Evolutionary conservation across 2,888 invertebrate species (phyloP), one percentile per base, ranked within the genome.

Genomic region (Drosophila macrothrix): DNA sequence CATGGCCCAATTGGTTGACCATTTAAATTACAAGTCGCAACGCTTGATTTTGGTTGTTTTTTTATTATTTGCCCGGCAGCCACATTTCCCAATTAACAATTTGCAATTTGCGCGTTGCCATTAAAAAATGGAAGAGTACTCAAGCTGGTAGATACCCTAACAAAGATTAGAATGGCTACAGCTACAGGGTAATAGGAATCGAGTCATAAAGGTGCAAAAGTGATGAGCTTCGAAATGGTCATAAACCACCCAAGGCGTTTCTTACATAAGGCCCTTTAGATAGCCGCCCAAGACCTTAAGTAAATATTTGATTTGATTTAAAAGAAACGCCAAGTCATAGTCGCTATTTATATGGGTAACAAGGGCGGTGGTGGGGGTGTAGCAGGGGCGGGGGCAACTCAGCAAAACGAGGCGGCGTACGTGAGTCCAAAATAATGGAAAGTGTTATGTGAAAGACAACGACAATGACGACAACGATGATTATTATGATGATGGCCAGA

Each of bases 261-360:
- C 76, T 89, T 85, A 86, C 70, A 86, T 85, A 85, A 85, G 73
- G 65, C 83, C 80, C 76, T 80, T 76, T 63, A 70, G 62, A 62
- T 63, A 60, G 60, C 53, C 72, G 77, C 71, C 79, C 73, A 72
- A 72, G 68, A 78, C 75, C 56, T 70, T 33, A 67, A 76, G 68
- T 62, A 85, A 85, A 85, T 85, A 85, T 85, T 85, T 85, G 89
- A 87, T 84, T 85, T 86, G 78, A 87, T 89, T 89, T 89, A 81
- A 87, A 71, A 77, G 74, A 86, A 86, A 86, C 73, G 80, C 82
- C 78, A 68, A 89, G 89, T 89, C 85, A 86, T 78, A 73, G 72
- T 35, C 35, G 52, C 61, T 25, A 25, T 46, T 22, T 54, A 65
- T 43, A 56, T 35, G 12, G 10, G 14, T 22, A 35, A 43, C 31